A percentile compares a stretch with the other conserved stretches of the same genome.
Evolutionary conservation across 1,140 invertebrate genomes (phyloP).

Genomic region (Rhopalosiphum maidis): DNA sequence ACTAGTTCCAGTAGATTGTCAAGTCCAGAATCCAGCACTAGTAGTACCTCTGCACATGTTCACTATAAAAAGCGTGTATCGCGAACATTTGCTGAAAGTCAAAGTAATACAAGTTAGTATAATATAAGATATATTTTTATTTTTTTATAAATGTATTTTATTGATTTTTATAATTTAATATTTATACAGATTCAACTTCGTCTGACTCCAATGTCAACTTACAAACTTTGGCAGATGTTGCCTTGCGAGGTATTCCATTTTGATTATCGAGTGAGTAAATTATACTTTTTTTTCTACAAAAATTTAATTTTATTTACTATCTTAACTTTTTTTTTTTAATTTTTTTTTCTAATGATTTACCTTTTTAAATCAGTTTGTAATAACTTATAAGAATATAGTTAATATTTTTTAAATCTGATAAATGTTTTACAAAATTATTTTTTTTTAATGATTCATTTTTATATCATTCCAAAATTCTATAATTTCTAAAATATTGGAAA

Average conservation of each 20-base stretch:
- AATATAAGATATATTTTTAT: neutral
- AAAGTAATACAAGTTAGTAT: slow-evolving; percentile 41
- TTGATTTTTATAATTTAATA: neutral
- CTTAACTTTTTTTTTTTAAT: neutral
- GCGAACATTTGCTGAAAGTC: slow-evolving; percentile 51
- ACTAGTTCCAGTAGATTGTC: slow-evolving; percentile 48
- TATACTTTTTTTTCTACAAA: neutral
- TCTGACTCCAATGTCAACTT: slow-evolving; percentile 40
- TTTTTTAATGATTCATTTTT: neutral
- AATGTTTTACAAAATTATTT: neutral
- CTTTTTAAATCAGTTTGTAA: no score
- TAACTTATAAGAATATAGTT: neutral
- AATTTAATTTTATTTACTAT: no score
- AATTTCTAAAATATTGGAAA: no score
- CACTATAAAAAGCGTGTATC: slow-evolving; percentile 55
- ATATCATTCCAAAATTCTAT: no score
- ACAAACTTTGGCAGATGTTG: slow-evolving; percentile 54
- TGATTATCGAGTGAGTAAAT: slow-evolving; percentile 20
- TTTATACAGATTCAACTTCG: slow-evolving; percentile 16
- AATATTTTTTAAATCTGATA: neutral
- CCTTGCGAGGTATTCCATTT: slow-evolving; percentile 35
- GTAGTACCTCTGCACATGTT: slow-evolving; percentile 40
- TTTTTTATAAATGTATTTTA: neutral
- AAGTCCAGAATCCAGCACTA: slow-evolving; percentile 45
- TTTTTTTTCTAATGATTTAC: neutral